A percentile compares a stretch with the other conserved stretches of the same genome.
Evolutionary conservation across 2,888 invertebrate genomes (phyloP).

Genomic region (Autographa pulchrina): DNA sequence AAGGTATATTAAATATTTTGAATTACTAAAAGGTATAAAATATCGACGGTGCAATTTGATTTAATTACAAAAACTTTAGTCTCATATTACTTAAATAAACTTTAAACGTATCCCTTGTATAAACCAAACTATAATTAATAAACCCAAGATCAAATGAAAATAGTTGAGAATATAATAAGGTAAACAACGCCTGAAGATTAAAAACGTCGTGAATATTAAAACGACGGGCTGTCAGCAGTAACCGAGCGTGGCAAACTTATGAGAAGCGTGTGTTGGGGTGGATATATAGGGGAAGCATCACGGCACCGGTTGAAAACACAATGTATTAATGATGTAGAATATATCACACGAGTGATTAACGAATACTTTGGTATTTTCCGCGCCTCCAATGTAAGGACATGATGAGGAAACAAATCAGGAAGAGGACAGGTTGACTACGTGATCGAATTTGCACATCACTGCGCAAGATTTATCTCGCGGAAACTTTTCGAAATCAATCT

Average conservation of each 20-base stretch:
- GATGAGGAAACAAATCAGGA: conserved; percentile 44
- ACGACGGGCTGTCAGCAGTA: neutral
- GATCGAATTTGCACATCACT: conserved; percentile 69
- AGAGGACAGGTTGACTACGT: conserved; percentile 50
- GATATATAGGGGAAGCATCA: neutral
- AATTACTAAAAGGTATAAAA: no score
- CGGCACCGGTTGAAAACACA: neutral
- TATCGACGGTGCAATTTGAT: neutral
- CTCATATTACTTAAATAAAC: neutral
- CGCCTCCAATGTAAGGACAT: conserved; percentile 5
- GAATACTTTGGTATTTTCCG: conserved; percentile 10
- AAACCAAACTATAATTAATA: neutral
- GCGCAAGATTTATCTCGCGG: conserved; percentile 61
- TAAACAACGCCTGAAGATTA: conserved; percentile 1
- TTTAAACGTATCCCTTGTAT: neutral
- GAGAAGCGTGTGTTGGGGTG: neutral
- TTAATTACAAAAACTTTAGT: conserved; percentile 5
- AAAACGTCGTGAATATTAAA: conserved; percentile 4
- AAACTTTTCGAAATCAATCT: conserved; percentile 62
- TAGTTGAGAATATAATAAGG: conserved; percentile 2
- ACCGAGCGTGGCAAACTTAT: conserved; percentile 1
- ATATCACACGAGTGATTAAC: conserved; percentile 10
- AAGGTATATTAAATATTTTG: no score
- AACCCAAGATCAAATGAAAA: neutral
- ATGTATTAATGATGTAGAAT: conserved; percentile 21